Evolutionary conservation across 1,140 invertebrate species (phyloP).

Genomic region (Sitobion miscanthi): DNA sequence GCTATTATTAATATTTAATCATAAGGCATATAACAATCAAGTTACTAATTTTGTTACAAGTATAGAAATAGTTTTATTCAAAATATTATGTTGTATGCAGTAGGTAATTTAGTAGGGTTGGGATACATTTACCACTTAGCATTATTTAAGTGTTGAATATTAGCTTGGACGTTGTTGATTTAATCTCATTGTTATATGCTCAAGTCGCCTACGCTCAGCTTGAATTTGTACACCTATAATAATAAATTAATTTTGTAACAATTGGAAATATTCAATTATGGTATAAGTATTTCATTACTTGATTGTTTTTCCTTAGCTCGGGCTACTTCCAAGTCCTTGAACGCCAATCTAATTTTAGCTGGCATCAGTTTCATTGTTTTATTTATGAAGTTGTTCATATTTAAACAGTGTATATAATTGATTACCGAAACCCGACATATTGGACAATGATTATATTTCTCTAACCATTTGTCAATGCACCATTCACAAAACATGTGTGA

Average conservation of each 20-base stretch:
- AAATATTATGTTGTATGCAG: background rate
- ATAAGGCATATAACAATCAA: too few species aligned
- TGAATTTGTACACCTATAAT: background rate
- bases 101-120: too few species aligned
- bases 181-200: background rate
- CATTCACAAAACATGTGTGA: background rate
- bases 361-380: background rate
- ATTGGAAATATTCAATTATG: background rate
- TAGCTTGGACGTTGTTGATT: background rate
- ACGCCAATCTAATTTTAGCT: background rate
- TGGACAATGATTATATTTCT: background rate
- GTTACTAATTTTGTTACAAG: background rate
- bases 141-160: too few species aligned
- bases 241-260: background rate
- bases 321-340: background rate
- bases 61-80: background rate
- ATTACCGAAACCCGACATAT: background rate
- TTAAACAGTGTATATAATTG: background rate
- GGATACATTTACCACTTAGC: too few species aligned
- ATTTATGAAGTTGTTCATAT: background rate
- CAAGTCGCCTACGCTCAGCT: background rate
- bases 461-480: background rate
- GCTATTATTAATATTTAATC: background rate
- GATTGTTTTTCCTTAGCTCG: background rate
- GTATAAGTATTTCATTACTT: background rate